Base-by-base conservation (phyloP, 1,140 invertebrate genomes). In the Anoplolepis gracilipes region DNA sequence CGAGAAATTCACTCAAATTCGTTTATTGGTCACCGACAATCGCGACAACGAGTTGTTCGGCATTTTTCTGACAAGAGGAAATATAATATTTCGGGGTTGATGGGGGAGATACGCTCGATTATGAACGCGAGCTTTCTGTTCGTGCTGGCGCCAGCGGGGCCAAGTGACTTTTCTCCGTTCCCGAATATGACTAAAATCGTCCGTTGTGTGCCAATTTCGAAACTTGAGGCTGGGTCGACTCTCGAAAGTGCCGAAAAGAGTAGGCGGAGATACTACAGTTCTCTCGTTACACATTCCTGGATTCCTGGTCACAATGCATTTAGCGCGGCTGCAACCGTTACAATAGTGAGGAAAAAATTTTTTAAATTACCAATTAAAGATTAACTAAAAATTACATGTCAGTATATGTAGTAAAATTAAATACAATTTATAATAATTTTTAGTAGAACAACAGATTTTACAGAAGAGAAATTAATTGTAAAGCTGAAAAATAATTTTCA, bases 141-240 rank as follows among this genome's bases (percentile, higher is more conserved):
- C 84, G 81, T 53, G 59, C 49, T 87, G 90, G 90, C 90, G 90
- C 90, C 90, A 91, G 67, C 62, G 69, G 36, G 72, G 25, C 87
- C 82, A 69, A 46, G 30, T 85, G 61, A 67, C 55, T 67, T 42
- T 36, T 16, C 30, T 69, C 42, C 62, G 53, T 62, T 55, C 13
- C 57, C 85, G 69, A 90, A 90, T 81, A 85, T 57, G 19, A 67
- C 84, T 87, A 85, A 91, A 90, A 91, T 88, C 85, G 87, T 79
- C 79, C 62, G n/a, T 69, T 28, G 81, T 84, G 88, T 86, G 81
- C 82, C 88, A 73, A 91, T 91, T 91, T 91, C 75, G 85, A 89
- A 90, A 85, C 70, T 72, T 33, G 55, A n/a, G 64, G 11, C 30
- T 36, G 28, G 55, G 25, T 53, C 28, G 49, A 10, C 42, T 72